Conservation (phyloP, 2,888 invertebrate genomes). For the Suillia variegata region DNA sequence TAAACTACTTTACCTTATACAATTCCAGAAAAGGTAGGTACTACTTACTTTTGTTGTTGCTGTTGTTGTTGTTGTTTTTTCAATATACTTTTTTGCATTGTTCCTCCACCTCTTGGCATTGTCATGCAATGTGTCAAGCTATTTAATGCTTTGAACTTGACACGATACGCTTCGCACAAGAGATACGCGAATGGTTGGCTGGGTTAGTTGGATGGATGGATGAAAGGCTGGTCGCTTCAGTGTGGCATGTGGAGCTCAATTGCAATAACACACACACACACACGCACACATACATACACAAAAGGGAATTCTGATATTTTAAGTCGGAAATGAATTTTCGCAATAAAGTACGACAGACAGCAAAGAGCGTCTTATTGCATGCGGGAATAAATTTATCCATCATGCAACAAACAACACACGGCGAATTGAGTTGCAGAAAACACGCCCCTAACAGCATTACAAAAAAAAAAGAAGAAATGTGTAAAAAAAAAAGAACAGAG, state of each 20-base stretch:
- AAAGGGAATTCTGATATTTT: conserved; percentile 4
- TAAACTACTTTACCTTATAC: not conserved
- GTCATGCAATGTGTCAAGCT: conserved; percentile 31
- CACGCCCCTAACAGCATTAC: conserved; percentile 7
- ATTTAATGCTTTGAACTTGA: conserved; percentile 32
- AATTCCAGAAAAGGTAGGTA: not conserved
- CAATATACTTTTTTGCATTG: not conserved
- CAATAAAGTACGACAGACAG: too few species aligned
- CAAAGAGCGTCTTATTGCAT: too few species aligned
- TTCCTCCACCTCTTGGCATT: conserved; percentile 8
- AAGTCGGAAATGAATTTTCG: conserved; percentile 10
- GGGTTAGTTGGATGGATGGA: not conserved
- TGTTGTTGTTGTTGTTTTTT: too few species aligned
- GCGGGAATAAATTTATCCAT: too few species aligned
- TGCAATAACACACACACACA: too few species aligned
- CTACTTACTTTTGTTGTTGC: not conserved
- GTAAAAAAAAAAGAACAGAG: not conserved
- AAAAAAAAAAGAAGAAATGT: not conserved
- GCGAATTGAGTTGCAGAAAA: conserved; percentile 15
- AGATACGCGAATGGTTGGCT: not conserved
- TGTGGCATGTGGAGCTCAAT: conserved; percentile 10
- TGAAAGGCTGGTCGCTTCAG: not conserved
- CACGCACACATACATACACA: too few species aligned
- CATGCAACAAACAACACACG: too few species aligned
- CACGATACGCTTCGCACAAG: conserved; percentile 14